Conservation (phyloP, 2,888 invertebrate species). For the Deilephila porcellus region DNA sequence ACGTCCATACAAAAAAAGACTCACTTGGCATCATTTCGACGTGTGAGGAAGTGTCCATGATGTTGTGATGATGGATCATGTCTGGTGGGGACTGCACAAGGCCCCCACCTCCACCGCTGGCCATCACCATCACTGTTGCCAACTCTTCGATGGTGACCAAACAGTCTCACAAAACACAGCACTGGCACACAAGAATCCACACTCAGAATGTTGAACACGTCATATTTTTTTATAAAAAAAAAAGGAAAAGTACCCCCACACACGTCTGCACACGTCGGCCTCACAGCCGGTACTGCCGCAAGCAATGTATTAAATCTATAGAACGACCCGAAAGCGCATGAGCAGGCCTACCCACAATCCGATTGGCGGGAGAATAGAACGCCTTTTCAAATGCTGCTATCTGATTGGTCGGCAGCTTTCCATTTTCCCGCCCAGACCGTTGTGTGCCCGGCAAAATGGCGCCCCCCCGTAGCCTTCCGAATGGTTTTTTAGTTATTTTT, state of each 20-base stretch:
- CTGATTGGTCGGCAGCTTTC: constrained; percentile 65
- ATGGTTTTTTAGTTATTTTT: constrained; percentile 82
- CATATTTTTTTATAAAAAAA: constrained; percentile 56
- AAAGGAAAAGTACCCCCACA: constrained; percentile 55
- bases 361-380: constrained; percentile 70
- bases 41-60: constrained; percentile 81
- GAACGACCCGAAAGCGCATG: constrained; percentile 82
- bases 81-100: constrained; percentile 84
- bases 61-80: constrained; percentile 81
- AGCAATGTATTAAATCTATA: constrained; percentile 79
- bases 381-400: constrained; percentile 64
- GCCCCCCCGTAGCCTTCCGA: constrained; percentile 81
- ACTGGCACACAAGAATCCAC: constrained; percentile 33
- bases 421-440: constrained; percentile 76
- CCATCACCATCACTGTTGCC: constrained; percentile 79
- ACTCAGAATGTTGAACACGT: constrained; percentile 37
- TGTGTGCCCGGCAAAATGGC: constrained; percentile 81
- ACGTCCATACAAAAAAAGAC: constrained; percentile 37
- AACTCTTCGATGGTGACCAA: constrained; percentile 16
- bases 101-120: constrained; percentile 80
- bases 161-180: constrained; percentile 22
- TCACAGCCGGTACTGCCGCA: constrained; percentile 82
- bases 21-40: constrained; percentile 83
- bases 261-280: constrained; percentile 70
- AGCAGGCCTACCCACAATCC: constrained; percentile 58